Percentiles rank a stretch among this genome's conserved stretches.
Evolutionary conservation across 2,113 vertebrate genomes (phyloP).

Genomic region (Poeciliopsis turrubarensis): DNA sequence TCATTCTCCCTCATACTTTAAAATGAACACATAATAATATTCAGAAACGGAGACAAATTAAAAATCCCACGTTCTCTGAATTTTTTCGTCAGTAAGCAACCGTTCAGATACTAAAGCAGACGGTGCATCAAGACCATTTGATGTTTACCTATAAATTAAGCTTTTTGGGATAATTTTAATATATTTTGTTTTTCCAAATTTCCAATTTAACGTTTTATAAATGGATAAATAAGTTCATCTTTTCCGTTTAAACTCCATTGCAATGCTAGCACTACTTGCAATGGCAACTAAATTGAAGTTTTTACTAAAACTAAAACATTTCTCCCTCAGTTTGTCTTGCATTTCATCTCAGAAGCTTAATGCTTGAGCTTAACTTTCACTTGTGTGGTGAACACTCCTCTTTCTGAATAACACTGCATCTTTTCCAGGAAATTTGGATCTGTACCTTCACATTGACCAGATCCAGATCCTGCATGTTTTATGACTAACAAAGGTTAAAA

Average conservation of each 20-base stretch:
- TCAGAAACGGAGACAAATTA: slow-evolving; percentile 58
- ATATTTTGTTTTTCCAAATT: slow-evolving; percentile 12
- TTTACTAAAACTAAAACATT: no score
- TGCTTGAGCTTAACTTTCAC: no score
- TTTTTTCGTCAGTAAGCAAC: slow-evolving; percentile 54
- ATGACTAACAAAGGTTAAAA: not conserved
- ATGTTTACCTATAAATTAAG: slow-evolving; percentile 46
- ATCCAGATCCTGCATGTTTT: not conserved
- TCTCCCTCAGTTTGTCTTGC: no score
- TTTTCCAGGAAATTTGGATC: no score
- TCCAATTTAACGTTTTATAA: slow-evolving; percentile 4
- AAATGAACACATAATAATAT: slow-evolving; percentile 60
- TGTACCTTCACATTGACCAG: not conserved
- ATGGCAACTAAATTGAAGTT: not conserved
- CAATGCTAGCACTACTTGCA: not conserved
- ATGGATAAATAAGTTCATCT: slow-evolving; percentile 16
- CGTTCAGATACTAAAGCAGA: slow-evolving; percentile 37
- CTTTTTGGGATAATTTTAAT: slow-evolving; percentile 11
- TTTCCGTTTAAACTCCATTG: not conserved
- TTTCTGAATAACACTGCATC: no score
- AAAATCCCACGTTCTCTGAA: slow-evolving; percentile 42
- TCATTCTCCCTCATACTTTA: slow-evolving; percentile 46
- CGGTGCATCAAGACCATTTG: slow-evolving; percentile 53
- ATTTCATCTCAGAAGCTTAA: no score
- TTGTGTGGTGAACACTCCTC: no score